These are phyloP conservation scores for Lithophane socia DNA, from an alignment of 2,888 invertebrate genomes.

Conservation along the genomic window DNA sequence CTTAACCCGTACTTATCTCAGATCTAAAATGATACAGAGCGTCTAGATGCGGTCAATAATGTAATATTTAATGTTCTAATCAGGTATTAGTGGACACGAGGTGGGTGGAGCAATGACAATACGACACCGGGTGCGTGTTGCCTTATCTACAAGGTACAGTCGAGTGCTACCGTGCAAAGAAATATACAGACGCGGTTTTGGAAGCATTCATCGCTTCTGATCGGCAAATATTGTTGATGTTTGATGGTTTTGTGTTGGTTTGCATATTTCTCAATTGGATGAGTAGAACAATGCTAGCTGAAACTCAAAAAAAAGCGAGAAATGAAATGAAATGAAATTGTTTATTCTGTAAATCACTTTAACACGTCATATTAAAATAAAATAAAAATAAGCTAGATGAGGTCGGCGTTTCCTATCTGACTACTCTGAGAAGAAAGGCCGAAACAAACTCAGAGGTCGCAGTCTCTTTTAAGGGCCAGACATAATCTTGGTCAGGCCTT, in stretches of 20 bases:
- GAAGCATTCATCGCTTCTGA: neutral
- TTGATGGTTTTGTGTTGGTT: neutral
- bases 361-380: too few relatives aligned
- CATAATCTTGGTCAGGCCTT: too few relatives aligned
- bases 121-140: constrained; percentile 55
- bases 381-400: too few relatives aligned
- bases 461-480: too few relatives aligned
- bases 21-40: constrained; percentile 47
- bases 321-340: too few relatives aligned
- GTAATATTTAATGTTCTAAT: constrained; percentile 65
- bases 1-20: constrained; percentile 27
- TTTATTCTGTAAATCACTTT: too few relatives aligned
- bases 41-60: constrained; percentile 50
- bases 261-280: neutral
- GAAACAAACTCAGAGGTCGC: too few relatives aligned
- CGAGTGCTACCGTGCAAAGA: constrained; percentile 15
- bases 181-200: neutral
- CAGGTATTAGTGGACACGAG: constrained; percentile 56
- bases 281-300: neutral
- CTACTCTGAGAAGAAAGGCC: too few relatives aligned
- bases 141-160: constrained; percentile 50
- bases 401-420: too few relatives aligned
- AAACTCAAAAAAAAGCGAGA: neutral
- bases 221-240: neutral
- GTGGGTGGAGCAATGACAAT: constrained; percentile 66